Conservation (phyloP, 2,888 invertebrate species). For the Zele albiditarsus region DNA sequence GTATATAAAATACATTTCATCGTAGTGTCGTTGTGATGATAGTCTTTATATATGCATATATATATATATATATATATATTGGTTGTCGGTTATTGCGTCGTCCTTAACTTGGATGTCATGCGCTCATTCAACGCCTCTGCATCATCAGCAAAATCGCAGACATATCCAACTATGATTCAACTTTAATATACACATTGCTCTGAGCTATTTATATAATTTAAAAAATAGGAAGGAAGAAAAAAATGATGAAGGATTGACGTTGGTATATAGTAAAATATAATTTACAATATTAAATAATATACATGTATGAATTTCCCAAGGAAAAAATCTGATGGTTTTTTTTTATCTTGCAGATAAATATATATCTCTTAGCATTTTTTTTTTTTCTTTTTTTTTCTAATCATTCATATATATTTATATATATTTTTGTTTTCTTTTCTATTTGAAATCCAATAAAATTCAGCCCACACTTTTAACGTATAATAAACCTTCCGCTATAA, state of each 20-base stretch:
- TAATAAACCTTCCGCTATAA: background rate
- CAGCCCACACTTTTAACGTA: background rate
- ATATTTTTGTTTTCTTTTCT: background rate
- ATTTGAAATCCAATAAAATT: background rate
- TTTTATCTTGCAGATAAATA: background rate
- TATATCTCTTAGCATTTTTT: background rate
- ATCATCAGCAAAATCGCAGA: constrained; percentile 22
- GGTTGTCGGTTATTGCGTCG: constrained; percentile 35
- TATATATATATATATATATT: constrained; percentile 18
- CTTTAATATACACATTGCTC: background rate
- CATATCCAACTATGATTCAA: constrained; percentile 20
- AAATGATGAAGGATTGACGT: too few species aligned
- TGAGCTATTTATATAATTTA: background rate
- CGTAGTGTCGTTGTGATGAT: background rate
- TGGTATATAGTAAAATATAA: too few species aligned
- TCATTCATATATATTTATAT: too few species aligned
- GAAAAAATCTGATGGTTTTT: too few species aligned
- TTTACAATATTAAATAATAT: too few species aligned
- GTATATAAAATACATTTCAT: background rate
- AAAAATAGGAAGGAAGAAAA: background rate
- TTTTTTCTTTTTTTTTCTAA: background rate
- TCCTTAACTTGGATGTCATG: constrained; percentile 33
- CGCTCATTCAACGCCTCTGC: constrained; percentile 29
- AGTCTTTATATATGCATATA: background rate
- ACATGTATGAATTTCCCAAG: too few species aligned